Evolutionary conservation across 1,140 invertebrate species (phyloP).

Genomic region (Delia radicum): DNA sequence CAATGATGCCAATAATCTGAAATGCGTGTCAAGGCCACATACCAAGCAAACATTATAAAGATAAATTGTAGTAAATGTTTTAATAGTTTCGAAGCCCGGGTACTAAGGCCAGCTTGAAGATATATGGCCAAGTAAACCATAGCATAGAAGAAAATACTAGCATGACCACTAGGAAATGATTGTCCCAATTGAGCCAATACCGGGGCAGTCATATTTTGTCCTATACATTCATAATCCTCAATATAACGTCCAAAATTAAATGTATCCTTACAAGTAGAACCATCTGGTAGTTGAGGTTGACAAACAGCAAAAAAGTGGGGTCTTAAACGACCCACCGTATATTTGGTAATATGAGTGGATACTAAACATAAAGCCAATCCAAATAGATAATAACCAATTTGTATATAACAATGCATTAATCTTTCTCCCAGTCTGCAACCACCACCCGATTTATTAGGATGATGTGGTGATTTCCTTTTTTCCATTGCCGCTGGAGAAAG

Average conservation of each 20-base stretch:
- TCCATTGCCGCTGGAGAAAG: constrained; percentile 28
- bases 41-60: constrained; percentile 74
- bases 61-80: constrained; percentile 75
- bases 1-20: constrained; percentile 97
- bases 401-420: constrained; percentile 70
- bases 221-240: constrained; percentile 64
- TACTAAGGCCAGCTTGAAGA: constrained; percentile 73
- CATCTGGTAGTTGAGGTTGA: constrained; percentile 60
- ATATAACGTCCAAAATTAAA: constrained; percentile 67
- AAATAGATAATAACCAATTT: constrained; percentile 80
- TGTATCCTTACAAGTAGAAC: constrained; percentile 58
- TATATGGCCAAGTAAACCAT: constrained; percentile 84
- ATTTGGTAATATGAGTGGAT: constrained; percentile 86
- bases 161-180: constrained; percentile 81
- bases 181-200: constrained; percentile 70
- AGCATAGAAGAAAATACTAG: constrained; percentile 74
- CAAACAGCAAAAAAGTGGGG: constrained; percentile 88
- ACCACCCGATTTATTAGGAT: not conserved
- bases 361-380: constrained; percentile 78
- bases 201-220: constrained; percentile 58
- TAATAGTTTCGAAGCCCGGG: constrained; percentile 71
- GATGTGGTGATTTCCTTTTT: constrained; percentile 11
- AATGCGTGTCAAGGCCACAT: constrained; percentile 80
- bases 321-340: constrained; percentile 82
- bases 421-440: constrained; percentile 58